phyloP scores from a whole-genome alignment of 2,888 invertebrate species.

The Brassicogethes aeneus region DNA sequence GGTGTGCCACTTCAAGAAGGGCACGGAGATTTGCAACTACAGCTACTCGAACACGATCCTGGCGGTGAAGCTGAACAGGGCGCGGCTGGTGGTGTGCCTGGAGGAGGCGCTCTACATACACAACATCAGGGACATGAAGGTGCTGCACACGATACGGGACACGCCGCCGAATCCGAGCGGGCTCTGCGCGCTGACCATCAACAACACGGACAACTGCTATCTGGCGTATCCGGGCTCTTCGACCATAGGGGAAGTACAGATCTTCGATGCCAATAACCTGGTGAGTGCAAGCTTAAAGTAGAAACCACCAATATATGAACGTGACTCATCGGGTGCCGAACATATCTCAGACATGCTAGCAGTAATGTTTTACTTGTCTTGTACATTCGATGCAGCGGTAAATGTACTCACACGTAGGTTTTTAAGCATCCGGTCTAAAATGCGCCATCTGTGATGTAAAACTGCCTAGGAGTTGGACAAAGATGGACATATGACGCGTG shows the following conservation, averaged over 20 bases:
- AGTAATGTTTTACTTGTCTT: no score
- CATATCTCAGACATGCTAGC: no score
- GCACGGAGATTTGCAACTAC: conserved; percentile 97
- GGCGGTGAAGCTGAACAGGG: conserved; percentile 83
- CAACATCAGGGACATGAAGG: conserved; percentile 97
- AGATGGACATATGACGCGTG: no score
- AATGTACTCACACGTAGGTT: no score
- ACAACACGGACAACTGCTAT: conserved; percentile 83
- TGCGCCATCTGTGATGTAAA: no score
- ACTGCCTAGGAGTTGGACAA: no score
- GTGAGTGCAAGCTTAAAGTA: no score
- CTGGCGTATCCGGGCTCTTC: conserved; percentile 96
- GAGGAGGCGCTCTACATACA: conserved; percentile 98
- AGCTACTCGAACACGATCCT: conserved; percentile 90
- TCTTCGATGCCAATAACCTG: conserved; percentile 87
- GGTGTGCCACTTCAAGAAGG: conserved; percentile 96
- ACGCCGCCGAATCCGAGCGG: conserved; percentile 94
- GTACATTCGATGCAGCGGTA: no score
- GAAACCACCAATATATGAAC: no score
- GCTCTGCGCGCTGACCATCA: conserved; percentile 76
- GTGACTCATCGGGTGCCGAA: no score
- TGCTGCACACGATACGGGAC: conserved; percentile 95
- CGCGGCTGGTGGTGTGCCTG: conserved; percentile 86
- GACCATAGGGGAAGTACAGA: conserved; percentile 89
- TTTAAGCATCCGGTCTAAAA: no score